Evolutionary conservation across 30 jellyfish, hydroid and myxozoan species (phyloP).

Genomic region (Aurelia coerulea): DNA sequence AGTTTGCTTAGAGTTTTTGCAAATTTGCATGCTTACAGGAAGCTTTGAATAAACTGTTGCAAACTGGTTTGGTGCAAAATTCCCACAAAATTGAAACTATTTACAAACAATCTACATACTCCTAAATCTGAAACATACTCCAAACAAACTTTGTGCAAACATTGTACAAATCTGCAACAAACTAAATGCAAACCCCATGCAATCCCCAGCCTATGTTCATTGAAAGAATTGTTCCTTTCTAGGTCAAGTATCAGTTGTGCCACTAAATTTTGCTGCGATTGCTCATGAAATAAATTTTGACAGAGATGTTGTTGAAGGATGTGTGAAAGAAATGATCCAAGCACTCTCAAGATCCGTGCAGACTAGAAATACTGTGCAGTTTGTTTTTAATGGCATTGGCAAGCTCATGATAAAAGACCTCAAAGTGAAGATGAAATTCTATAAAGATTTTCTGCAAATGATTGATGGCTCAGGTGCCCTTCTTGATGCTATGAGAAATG

Average conservation of each 20-base stretch:
- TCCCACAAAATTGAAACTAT: too few species aligned
- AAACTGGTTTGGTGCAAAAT: too few species aligned
- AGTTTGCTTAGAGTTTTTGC: too few species aligned
- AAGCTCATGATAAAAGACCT: conserved; percentile 69
- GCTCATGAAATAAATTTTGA: conserved; percentile 67
- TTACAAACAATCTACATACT: too few species aligned
- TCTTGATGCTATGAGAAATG: conserved; percentile 77
- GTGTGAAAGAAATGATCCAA: conserved; percentile 89
- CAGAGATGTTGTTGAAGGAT: conserved; percentile 93
- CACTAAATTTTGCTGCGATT: conserved; percentile 81
- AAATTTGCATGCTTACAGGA: too few species aligned
- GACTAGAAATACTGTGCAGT: conserved; percentile 64
- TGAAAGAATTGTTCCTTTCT: neutral
- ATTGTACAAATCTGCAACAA: too few species aligned
- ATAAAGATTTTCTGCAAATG: conserved; percentile 78
- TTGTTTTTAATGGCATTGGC: conserved; percentile 80
- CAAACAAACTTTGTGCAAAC: too few species aligned
- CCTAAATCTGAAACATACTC: too few species aligned
- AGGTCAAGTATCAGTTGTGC: conserved; percentile 95
- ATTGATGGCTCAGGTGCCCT: conserved; percentile 86
- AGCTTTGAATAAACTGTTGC: too few species aligned
- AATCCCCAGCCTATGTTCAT: too few species aligned
- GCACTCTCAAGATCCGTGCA: conserved; percentile 88
- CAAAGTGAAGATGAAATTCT: conserved; percentile 92
- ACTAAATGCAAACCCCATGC: too few species aligned